Percentiles rank a stretch among this genome's conserved stretches.
Conservation (phyloP, 2,113 vertebrate species). For the Gila orcuttii region DNA sequence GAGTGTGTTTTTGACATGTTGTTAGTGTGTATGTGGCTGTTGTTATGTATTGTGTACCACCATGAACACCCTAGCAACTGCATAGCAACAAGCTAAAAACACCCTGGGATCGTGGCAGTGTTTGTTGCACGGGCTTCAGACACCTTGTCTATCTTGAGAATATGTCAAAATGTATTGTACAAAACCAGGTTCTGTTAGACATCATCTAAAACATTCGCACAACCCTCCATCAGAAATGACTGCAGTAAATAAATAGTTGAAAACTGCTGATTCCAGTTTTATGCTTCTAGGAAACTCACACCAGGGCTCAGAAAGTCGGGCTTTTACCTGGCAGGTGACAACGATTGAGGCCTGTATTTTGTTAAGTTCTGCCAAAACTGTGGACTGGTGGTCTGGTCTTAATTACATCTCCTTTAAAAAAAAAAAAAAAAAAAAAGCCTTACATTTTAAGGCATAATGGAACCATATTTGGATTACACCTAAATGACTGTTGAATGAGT, state of each 20-base stretch:
- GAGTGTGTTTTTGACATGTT: not conserved
- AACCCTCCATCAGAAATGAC: not conserved
- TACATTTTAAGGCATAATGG: conserved; percentile 55
- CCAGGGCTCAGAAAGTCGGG: conserved; percentile 7
- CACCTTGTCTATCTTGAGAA: not conserved
- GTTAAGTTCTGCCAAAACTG: conserved; percentile 35
- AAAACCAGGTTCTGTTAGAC: not conserved
- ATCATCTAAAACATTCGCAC: not conserved
- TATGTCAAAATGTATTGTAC: not conserved
- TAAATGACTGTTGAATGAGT: conserved; percentile 57
- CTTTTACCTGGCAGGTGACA: conserved; percentile 51
- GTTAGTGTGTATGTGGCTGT: not conserved
- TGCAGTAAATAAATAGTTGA: not conserved
- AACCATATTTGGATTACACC: conserved; percentile 50
- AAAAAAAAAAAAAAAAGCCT: conserved; percentile 49
- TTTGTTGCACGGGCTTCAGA: not conserved
- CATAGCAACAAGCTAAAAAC: not conserved
- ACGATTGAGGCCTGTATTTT: conserved; percentile 50
- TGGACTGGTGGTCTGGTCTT: conserved; percentile 47
- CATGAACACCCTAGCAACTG: not conserved
- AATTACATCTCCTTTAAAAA: conserved; percentile 56
- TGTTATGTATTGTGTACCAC: not conserved
- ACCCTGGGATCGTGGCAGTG: not conserved
- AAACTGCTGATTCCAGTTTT: not conserved
- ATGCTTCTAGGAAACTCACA: conserved; percentile 32